Base-by-base conservation (phyloP, 2,113 vertebrate species). In the Phoxinus phoxinus region DNA sequence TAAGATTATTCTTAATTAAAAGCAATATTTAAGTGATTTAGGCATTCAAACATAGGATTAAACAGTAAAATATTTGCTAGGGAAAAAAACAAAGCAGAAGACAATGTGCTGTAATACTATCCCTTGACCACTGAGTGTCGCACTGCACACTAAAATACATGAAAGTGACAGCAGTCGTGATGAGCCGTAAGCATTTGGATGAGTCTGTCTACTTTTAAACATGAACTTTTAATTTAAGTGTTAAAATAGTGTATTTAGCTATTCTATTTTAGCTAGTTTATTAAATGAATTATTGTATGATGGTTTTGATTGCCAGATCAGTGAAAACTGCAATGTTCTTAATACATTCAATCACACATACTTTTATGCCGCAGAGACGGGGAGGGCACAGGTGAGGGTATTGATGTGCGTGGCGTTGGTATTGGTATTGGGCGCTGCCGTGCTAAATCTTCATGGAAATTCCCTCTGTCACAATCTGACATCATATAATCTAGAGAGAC, bases 291-390 rank as follows among this genome's bases (percentile, higher is more conserved):
- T 17, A 32, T 32, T 32, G 6, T 32, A 19, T 35, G 7, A 19
- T 35, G 30, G 8, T 67, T 67, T 32, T 32, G 7, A 32, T 65
- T 17, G 2, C n/a, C n/a, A n/a, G n/a, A n/a, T n/a, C n/a, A n/a
- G n/a, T n/a, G n/a, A n/a, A n/a, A n/a, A n/a, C n/a, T n/a, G n/a
- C n/a, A n/a, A n/a, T n/a, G n/a, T n/a, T n/a, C n/a, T n/a, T n/a
- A n/a, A n/a, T n/a, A n/a, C n/a, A n/a, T n/a, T n/a, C 63, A 35
- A 58, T 65, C 65, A 81, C 11, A 76, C 82, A 44, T 94, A 98
- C 97, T 97, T 94, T 98, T 98, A 90, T 95, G 96, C 91, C 94
- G 96, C 90, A 96, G 96, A 83, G 96, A 96, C 0, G 96, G 95
- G 84, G 96, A 97, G 82, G 94, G 93, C 19, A 91, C 94, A 77